phyloP scores from a whole-genome alignment of 2,888 invertebrate genomes.

The Drosophila sordidula region DNA sequence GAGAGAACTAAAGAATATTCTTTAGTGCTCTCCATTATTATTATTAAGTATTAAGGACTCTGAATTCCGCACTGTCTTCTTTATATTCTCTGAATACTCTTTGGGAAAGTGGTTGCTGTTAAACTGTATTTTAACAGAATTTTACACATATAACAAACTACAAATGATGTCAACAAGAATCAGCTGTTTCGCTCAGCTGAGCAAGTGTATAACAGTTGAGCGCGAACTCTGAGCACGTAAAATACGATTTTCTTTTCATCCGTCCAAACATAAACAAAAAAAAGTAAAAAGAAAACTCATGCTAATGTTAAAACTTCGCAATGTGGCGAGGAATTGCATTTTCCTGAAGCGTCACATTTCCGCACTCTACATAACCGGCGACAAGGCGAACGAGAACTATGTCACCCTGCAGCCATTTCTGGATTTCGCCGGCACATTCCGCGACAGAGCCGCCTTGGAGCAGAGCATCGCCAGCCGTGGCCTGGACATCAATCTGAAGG shows the following conservation, averaged over 20 bases:
- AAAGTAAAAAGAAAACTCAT: background rate
- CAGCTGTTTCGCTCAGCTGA: constrained; percentile 29
- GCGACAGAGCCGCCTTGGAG: constrained; percentile 86
- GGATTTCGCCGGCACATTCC: constrained; percentile 87
- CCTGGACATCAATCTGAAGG: constrained; percentile 86
- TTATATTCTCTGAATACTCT: too few species aligned
- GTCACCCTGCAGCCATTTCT: constrained; percentile 89
- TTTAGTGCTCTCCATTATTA: too few species aligned
- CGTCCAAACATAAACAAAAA: background rate
- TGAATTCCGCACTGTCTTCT: too few species aligned
- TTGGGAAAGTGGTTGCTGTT: background rate
- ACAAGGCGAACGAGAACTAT: constrained; percentile 89
- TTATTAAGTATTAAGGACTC: too few species aligned
- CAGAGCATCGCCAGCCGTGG: constrained; percentile 87
- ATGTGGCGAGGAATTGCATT: constrained; percentile 18
- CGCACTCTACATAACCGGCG: constrained; percentile 87
- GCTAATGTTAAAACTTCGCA: constrained; percentile 51
- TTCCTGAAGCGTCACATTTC: constrained; percentile 72
- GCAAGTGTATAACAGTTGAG: constrained; percentile 7
- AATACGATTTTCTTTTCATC: background rate
- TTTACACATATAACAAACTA: background rate
- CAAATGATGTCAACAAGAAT: background rate
- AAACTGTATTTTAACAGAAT: background rate
- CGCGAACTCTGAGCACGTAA: background rate
- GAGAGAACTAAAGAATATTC: too few species aligned